Percentiles rank a stretch among this genome's conserved stretches.
Evolutionary conservation across 64 coral and sea anemone genomes (phyloP).

Genomic region (Pocillopora verrucosa): DNA sequence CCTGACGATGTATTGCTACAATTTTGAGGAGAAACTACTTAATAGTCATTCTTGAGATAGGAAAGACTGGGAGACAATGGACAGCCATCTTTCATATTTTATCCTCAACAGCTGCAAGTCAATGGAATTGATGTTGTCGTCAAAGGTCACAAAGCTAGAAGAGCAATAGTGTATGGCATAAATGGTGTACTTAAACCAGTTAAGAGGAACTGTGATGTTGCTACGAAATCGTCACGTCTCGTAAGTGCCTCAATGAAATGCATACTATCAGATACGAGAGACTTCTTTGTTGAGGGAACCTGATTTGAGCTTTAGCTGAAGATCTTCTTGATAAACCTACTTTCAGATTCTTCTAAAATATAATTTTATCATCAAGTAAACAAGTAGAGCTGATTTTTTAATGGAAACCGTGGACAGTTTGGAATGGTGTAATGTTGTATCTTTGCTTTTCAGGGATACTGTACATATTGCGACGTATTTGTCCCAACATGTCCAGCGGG

Average conservation of each 20-base stretch:
- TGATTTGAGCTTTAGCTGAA: too few relatives aligned
- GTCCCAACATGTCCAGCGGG: not conserved
- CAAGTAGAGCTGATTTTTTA: too few relatives aligned
- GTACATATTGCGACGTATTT: not conserved
- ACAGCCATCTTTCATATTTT: not conserved
- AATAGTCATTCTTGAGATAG: too few relatives aligned
- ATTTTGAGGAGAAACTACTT: too few relatives aligned
- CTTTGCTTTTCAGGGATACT: not conserved
- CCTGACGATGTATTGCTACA: too few relatives aligned
- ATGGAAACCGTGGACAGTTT: not conserved
- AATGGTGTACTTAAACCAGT: conserved; percentile 40
- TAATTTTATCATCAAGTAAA: too few relatives aligned
- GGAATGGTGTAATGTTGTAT: not conserved
- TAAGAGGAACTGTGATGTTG: conserved; percentile 31
- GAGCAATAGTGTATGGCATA: conserved; percentile 43
- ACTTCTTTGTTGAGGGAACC: not conserved
- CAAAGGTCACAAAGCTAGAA: conserved; percentile 22
- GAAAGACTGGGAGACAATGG: too few relatives aligned
- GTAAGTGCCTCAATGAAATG: conserved; percentile 5
- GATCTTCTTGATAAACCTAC: too few relatives aligned
- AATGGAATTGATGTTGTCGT: conserved; percentile 29
- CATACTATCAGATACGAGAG: not conserved
- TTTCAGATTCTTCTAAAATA: too few relatives aligned
- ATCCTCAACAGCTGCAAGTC: conserved; percentile 33
- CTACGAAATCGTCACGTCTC: not conserved